Base-by-base conservation (phyloP, 2,888 invertebrate species). In the Molorchus minor region DNA sequence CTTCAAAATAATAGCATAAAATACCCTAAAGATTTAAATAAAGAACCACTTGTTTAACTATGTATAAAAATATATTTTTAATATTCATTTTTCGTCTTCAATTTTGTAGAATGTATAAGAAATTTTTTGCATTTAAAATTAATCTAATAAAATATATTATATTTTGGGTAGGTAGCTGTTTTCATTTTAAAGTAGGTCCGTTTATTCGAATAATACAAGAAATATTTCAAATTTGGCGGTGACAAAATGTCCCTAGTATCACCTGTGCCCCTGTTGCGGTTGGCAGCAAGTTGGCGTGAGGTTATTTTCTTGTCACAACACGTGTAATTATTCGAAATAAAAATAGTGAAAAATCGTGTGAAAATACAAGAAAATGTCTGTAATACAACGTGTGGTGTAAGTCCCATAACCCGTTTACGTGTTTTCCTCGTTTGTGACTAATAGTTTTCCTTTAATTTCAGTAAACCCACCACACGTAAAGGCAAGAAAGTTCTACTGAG, bases 401-500 rank as follows among this genome's bases (percentile, higher is more conserved):
- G 80, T 77, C 70, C 44, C 51, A 13, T 10, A 7, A 17, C 21
- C 13, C 40, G 16, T 10, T 7, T 36, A 29, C 10, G 46, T 7
- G 25, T 49, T 19, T 49, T 44, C 10, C 46, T 20, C 30, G 29
- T 53, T 16, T 17, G 29, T 45, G 16, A 25, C 55, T 35, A 17
- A 20, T 61, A 30, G 29, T n/a, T 38, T 49, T 38, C 19, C 43
- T 12, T 15, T 41, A 57, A 38, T 69, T 75, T 82, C 79, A 96
- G 95, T 67, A 96, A 96, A 84, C 93, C 96, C 0, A 92, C 89
- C 71, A 95, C 94, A 44, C 90, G 91, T 43, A 91, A 88, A 78
- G 96, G 94, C 15, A 97, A 96, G 79, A 90, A 92, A 72, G 87
- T 90, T 12, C 81, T 98, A 47, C 82, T 91, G 51, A 87, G 89